Evolutionary conservation across 2,113 vertebrate species (phyloP).

Genomic region (Anhinga anhinga): DNA sequence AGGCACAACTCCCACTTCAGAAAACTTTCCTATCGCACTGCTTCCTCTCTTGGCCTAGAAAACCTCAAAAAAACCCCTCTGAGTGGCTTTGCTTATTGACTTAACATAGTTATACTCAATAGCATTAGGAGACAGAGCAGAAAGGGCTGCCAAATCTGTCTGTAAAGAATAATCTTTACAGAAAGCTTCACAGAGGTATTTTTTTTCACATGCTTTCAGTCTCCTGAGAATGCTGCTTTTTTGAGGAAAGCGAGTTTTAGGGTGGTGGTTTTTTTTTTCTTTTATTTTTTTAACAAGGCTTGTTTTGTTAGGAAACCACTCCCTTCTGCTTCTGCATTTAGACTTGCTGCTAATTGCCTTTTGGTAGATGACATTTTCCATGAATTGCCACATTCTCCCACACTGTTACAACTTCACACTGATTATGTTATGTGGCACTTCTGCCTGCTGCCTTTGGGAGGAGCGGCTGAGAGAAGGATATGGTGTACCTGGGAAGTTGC

Average conservation of each 20-base stretch:
- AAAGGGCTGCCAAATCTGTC: slow-evolving; percentile 19
- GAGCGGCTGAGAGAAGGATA: not conserved
- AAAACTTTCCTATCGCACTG: slow-evolving; percentile 48
- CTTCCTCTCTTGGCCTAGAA: slow-evolving; percentile 48
- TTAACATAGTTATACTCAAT: slow-evolving; percentile 9
- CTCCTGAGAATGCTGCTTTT: slow-evolving; percentile 32
- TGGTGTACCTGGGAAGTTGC: not conserved
- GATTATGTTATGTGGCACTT: not conserved
- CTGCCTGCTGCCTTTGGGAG: slow-evolving; percentile 2
- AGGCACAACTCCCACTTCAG: slow-evolving; percentile 59
- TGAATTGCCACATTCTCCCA: slow-evolving; percentile 51
- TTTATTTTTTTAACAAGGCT: not conserved
- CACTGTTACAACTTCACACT: slow-evolving; percentile 16
- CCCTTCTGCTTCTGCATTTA: slow-evolving; percentile 56
- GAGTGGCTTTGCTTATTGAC: slow-evolving; percentile 13
- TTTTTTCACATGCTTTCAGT: slow-evolving; percentile 16
- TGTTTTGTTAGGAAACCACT: slow-evolving; percentile 66
- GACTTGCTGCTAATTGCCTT: slow-evolving; percentile 39
- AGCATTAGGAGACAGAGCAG: slow-evolving; percentile 13
- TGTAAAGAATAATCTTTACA: slow-evolving; percentile 23
- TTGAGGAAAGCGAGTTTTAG: not conserved
- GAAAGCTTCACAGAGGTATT: not conserved
- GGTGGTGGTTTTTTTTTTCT: not conserved
- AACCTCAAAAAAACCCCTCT: not conserved
- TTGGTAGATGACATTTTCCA: slow-evolving; percentile 42